Conservation (phyloP, 2,888 invertebrate genomes). For the Heliconius aoede region DNA sequence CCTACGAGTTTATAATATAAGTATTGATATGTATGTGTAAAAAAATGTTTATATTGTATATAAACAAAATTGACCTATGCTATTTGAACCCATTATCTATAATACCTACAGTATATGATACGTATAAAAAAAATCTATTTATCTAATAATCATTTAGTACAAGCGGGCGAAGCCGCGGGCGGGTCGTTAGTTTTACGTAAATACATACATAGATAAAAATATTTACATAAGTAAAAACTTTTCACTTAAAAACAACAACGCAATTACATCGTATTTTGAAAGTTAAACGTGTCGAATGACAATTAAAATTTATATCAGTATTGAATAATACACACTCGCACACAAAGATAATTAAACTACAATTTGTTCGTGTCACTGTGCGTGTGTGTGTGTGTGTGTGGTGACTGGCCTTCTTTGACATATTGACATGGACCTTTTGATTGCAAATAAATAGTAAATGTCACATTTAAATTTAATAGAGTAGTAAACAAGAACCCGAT, state of each 20-base stretch:
- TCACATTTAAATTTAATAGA: too few relatives aligned
- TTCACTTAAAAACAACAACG: not conserved
- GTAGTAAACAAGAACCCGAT: too few relatives aligned
- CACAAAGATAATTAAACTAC: not conserved
- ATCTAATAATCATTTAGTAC: not conserved
- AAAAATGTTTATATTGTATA: too few relatives aligned
- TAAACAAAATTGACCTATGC: not conserved
- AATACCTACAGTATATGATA: not conserved
- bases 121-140: not conserved
- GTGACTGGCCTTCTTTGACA: constrained; percentile 9
- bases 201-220: not conserved
- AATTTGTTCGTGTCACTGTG: not conserved
- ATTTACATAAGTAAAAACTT: not conserved
- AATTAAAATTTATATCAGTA: not conserved
- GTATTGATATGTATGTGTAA: too few relatives aligned
- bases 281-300: not conserved
- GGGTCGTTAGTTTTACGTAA: not conserved
- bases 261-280: not conserved
- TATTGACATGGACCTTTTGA: constrained; percentile 2
- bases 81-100: not conserved
- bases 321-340: not conserved
- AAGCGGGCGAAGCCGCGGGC: not conserved
- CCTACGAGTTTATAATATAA: too few relatives aligned
- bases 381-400: not conserved
- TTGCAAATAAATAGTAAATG: not conserved